Percentiles rank a stretch among this genome's conserved stretches.
Conservation (phyloP, 2,797 vertebrate species). For the Borostomias antarcticus region DNA sequence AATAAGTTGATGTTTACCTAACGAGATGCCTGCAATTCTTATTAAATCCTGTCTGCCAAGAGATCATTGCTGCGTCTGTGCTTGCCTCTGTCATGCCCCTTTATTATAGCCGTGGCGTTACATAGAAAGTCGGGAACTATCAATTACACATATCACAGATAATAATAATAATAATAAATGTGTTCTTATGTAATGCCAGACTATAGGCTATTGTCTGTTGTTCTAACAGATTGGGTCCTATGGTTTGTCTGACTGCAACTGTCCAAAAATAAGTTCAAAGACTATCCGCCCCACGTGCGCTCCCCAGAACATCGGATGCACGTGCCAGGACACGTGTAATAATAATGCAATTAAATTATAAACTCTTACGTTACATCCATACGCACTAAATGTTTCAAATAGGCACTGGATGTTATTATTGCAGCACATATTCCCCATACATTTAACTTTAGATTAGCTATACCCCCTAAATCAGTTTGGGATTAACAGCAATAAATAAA, state of each 20-base stretch:
- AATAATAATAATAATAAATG: no score
- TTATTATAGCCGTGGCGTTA: slow-evolving; percentile 61
- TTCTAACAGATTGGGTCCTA: slow-evolving; percentile 19
- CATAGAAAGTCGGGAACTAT: slow-evolving; percentile 63
- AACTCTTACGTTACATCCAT: no score
- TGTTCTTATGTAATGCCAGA: no score
- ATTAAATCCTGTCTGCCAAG: slow-evolving; percentile 6
- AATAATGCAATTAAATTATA: no score
- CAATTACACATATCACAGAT: no score
- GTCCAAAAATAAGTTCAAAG: slow-evolving; percentile 70
- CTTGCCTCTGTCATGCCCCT: slow-evolving; percentile 17
- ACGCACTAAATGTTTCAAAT: no score
- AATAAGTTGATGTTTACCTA: slow-evolving; percentile 10
- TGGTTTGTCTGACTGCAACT: slow-evolving; percentile 38
- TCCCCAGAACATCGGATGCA: slow-evolving; percentile 46
- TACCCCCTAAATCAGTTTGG: not conserved
- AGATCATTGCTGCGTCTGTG: slow-evolving; percentile 19
- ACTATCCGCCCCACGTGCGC: not conserved
- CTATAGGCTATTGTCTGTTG: not conserved
- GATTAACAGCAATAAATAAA: not conserved
- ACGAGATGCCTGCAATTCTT: slow-evolving; percentile 1
- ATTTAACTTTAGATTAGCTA: not conserved
- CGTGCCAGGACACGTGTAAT: slow-evolving; percentile 50
- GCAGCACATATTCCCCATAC: no score
- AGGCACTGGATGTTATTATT: no score